Evolutionary conservation across 2,888 invertebrate species (phyloP).

Genomic region (Latrodectus elegans): DNA sequence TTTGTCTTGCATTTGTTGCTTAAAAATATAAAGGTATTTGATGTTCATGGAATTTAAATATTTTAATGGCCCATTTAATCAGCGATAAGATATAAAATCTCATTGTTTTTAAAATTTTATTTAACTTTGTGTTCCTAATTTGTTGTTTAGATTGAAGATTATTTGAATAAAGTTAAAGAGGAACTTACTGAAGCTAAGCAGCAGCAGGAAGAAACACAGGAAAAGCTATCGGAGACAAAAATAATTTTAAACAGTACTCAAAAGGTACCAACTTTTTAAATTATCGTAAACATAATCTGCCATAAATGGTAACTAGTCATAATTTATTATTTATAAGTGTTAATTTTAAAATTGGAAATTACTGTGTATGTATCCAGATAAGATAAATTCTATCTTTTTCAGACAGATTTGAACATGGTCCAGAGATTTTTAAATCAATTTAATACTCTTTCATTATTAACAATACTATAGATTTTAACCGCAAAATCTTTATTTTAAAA

Average conservation of each 20-base stretch:
- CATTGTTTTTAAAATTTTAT: background rate
- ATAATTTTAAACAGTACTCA: conserved; percentile 78
- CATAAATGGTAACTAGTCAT: no score
- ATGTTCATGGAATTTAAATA: no score
- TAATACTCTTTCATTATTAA: no score
- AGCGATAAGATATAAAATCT: background rate
- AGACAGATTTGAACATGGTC: no score
- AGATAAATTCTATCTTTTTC: no score
- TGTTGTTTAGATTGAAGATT: conserved; percentile 67
- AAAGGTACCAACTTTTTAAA: conserved; percentile 75
- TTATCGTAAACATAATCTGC: no score
- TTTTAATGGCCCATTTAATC: background rate
- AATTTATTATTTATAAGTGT: no score
- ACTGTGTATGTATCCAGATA: no score
- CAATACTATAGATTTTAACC: no score
- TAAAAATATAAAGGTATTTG: background rate
- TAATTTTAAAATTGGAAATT: no score
- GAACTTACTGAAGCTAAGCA: conserved; percentile 71
- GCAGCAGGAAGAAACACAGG: conserved; percentile 45
- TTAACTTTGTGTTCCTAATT: background rate
- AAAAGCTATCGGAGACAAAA: conserved; percentile 75
- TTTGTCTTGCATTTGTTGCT: background rate
- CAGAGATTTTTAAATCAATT: no score
- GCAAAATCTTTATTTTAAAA: no score
- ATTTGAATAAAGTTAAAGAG: conserved; percentile 74